Evolutionary conservation across 2,797 vertebrate genomes (phyloP).

Genomic region (Intellagama lesueurii): DNA sequence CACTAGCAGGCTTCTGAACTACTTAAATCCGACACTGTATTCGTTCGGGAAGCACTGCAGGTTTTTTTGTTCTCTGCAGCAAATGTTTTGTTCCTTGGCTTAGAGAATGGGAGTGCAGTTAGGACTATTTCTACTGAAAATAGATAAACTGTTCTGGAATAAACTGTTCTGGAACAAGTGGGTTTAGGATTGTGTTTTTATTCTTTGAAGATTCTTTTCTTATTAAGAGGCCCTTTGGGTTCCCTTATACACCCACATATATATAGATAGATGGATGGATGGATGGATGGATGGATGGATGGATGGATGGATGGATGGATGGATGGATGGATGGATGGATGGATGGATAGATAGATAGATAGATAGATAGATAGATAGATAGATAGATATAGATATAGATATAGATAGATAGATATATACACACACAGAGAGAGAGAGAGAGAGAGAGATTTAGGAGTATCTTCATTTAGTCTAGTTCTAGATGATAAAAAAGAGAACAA

Average conservation of each 20-base stretch:
- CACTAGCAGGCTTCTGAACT: neutral
- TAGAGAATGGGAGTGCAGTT: neutral
- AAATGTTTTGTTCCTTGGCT: neutral
- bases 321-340: too few relatives aligned
- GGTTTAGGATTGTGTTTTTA: neutral
- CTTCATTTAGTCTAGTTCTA: neutral
- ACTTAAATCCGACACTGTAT: too few relatives aligned
- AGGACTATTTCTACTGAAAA: neutral
- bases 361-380: too few relatives aligned
- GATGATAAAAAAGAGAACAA: neutral
- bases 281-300: too few relatives aligned
- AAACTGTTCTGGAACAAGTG: neutral
- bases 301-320: too few relatives aligned
- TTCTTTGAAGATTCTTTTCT: neutral
- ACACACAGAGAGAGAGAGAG: neutral
- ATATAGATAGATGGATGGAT: too few relatives aligned
- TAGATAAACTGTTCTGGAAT: neutral
- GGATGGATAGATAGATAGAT: neutral
- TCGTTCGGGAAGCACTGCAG: neutral
- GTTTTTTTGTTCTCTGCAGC: neutral
- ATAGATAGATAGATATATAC: too few relatives aligned
- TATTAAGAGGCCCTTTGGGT: neutral
- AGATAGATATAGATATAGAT: neutral
- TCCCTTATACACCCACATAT: too few relatives aligned
- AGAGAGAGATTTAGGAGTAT: neutral